Evolutionary conservation across 2,113 vertebrate species (phyloP).

Genomic region (Lampris incognitus): DNA sequence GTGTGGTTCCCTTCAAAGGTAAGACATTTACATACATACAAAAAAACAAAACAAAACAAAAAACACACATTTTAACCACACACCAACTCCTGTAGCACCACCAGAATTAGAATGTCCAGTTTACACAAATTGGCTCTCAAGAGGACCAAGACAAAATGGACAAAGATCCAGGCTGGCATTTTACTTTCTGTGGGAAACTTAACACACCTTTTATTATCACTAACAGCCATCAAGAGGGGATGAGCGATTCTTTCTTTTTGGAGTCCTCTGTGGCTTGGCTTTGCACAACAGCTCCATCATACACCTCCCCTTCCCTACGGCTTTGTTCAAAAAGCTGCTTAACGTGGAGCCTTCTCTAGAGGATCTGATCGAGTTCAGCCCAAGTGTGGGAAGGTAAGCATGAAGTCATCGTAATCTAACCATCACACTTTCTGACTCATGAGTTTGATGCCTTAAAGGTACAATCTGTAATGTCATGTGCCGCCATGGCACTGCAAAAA

Average conservation of each 20-base stretch:
- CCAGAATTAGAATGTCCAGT: not conserved
- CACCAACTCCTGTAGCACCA: not conserved
- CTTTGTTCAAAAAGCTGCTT: slow-evolving; percentile 81
- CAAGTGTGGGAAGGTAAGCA: slow-evolving; percentile 65
- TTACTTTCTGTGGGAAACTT: too few relatives aligned
- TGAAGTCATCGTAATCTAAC: not conserved
- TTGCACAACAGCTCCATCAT: slow-evolving; percentile 64
- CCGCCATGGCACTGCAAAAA: too few relatives aligned
- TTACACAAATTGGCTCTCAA: not conserved
- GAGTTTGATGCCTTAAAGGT: not conserved
- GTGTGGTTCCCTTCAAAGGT: slow-evolving; percentile 85
- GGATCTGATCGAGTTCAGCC: slow-evolving; percentile 75
- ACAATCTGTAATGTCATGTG: too few relatives aligned
- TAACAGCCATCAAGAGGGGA: slow-evolving; percentile 48
- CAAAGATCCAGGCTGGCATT: too few relatives aligned
- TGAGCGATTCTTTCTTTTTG: slow-evolving; percentile 75
- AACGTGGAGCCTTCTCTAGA: slow-evolving; percentile 63
- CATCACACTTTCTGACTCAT: not conserved
- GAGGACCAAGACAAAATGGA: too few relatives aligned
- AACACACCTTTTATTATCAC: not conserved
- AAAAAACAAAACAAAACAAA: too few relatives aligned
- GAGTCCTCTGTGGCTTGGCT: slow-evolving; percentile 77
- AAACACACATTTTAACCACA: not conserved
- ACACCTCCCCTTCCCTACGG: slow-evolving; percentile 78
- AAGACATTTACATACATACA: slow-evolving; percentile 23